These are phyloP conservation scores for Euglossa dilemma DNA, from an alignment of 1,140 invertebrate genomes.

Conservation along the genomic window DNA sequence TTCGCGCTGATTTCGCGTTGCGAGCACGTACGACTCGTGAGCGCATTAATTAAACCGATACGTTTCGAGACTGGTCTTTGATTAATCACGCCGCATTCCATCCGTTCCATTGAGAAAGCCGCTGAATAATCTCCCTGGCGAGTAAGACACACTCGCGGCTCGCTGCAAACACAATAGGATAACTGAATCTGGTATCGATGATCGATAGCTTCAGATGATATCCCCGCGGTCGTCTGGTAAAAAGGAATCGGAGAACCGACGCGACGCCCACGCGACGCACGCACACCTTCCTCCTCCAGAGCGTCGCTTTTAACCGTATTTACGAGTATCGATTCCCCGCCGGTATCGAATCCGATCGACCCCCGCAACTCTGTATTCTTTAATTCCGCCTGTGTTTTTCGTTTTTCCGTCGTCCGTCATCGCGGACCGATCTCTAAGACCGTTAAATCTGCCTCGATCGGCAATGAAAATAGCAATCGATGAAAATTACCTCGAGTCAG, in stretches of 20 bases:
- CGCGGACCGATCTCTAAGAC: neutral
- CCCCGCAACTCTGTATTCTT: neutral
- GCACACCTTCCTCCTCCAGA: slow-evolving; percentile 43
- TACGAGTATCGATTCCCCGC: neutral
- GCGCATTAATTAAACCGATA: slow-evolving; percentile 49
- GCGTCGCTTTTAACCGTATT: slow-evolving; percentile 17
- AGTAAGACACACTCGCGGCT: slow-evolving; percentile 56
- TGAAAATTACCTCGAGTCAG: slow-evolving; percentile 69
- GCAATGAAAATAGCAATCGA: slow-evolving; percentile 33
- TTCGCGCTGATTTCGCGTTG: neutral
- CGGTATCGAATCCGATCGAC: neutral
- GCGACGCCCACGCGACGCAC: slow-evolving; percentile 51
- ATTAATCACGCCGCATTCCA: slow-evolving; percentile 51
- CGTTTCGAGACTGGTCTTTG: slow-evolving; percentile 43
- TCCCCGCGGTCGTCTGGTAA: slow-evolving; percentile 41
- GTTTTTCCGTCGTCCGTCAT: too few species aligned
- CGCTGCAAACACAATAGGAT: slow-evolving; percentile 61
- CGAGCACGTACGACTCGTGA: neutral
- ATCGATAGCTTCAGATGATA: slow-evolving; percentile 65
- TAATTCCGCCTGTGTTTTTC: neutral
- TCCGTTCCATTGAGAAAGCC: slow-evolving; percentile 41
- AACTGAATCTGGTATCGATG: slow-evolving; percentile 69
- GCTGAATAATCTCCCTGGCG: slow-evolving; percentile 35
- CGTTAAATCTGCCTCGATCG: neutral
- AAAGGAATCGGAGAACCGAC: slow-evolving; percentile 53